These are phyloP conservation scores for Pluvianellus socialis DNA, from an alignment of 2,113 vertebrate genomes.

Conservation along the genomic window DNA sequence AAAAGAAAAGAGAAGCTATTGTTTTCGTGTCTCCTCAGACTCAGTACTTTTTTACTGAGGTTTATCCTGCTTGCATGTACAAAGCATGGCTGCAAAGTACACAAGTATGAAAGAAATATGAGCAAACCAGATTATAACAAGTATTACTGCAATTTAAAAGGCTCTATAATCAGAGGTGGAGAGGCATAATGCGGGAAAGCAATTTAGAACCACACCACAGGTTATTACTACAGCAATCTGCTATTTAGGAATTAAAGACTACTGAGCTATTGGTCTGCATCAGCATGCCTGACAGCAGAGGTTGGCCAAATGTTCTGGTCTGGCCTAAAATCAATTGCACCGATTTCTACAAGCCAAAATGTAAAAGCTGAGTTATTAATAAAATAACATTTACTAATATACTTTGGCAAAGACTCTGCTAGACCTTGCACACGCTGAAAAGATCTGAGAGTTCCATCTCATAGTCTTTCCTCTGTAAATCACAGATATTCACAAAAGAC, in stretches of 20 bases:
- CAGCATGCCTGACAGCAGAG: not conserved
- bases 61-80: not conserved
- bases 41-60: not conserved
- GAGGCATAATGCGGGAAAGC: not conserved
- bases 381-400: not conserved
- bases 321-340: not conserved
- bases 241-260: constrained; percentile 3
- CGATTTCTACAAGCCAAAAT: not conserved
- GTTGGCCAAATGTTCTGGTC: not conserved
- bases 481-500: not conserved
- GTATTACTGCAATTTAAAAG: not conserved
- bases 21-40: not conserved
- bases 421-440: not conserved
- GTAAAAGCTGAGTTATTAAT: not conserved
- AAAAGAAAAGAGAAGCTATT: not conserved
- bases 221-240: not conserved
- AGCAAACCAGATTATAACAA: not conserved
- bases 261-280: not conserved
- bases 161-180: not conserved
- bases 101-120: not conserved
- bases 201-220: not conserved
- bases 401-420: not conserved
- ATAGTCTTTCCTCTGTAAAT: not conserved
- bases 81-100: not conserved
- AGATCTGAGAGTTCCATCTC: not conserved